phyloP scores from a whole-genome alignment of 2,888 invertebrate species.

The Coecobrya sp. region DNA sequence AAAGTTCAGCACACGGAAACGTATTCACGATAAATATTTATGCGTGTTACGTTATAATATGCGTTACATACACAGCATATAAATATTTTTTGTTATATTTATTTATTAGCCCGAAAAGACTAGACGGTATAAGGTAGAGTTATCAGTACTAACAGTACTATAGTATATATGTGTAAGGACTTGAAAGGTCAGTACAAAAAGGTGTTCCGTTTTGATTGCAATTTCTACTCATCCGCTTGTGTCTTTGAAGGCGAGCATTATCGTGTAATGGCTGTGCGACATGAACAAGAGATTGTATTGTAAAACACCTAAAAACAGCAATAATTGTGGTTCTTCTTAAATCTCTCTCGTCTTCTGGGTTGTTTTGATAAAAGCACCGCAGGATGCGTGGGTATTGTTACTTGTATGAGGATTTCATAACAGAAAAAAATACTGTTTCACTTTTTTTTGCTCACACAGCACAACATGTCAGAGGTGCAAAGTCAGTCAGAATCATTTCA shows the following conservation, averaged over 20 bases:
- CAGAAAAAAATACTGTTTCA: not conserved
- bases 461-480: too few species aligned
- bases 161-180: too few species aligned
- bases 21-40: too few species aligned
- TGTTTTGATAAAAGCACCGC: not conserved
- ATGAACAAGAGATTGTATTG: not conserved
- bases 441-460: not conserved
- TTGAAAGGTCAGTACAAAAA: not conserved
- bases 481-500: not conserved
- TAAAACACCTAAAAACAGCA: not conserved
- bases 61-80: too few species aligned
- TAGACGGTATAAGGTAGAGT: not conserved
- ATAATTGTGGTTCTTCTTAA: constrained; percentile 10
- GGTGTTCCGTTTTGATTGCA: not conserved
- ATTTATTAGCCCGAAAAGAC: too few species aligned
- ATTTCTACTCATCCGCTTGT: not conserved
- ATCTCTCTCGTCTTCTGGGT: not conserved
- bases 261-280: constrained; percentile 26
- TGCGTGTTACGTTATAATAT: too few species aligned
- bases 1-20: too few species aligned
- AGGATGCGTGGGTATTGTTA: not conserved
- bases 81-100: too few species aligned
- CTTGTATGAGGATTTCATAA: not conserved
- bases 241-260: not conserved
- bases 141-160: not conserved